phyloP scores from a whole-genome alignment of 2,797 vertebrate species.

The Otus scops region DNA sequence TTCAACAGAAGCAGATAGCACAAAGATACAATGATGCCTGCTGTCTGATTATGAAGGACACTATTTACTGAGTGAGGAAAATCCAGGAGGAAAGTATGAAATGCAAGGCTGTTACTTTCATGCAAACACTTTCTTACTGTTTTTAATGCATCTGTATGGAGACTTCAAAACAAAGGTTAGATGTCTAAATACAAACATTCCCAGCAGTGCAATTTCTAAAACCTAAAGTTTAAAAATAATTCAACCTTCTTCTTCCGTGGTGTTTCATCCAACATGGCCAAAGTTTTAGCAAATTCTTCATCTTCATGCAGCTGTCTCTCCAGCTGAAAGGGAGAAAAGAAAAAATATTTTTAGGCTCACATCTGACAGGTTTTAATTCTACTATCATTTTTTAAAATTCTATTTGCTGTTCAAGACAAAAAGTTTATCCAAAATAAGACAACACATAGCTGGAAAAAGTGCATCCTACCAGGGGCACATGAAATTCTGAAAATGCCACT shows the following conservation, averaged over 20 bases:
- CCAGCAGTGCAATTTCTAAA: background rate
- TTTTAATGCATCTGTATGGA: background rate
- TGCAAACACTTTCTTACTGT: background rate
- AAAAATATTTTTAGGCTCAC: background rate
- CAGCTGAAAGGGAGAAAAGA: slow-evolving; percentile 71
- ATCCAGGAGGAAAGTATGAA: background rate
- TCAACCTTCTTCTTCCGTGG: slow-evolving; percentile 88
- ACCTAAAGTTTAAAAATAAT: background rate
- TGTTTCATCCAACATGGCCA: slow-evolving; percentile 89
- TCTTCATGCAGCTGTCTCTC: slow-evolving; percentile 94
- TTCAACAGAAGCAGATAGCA: background rate
- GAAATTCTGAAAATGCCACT: background rate
- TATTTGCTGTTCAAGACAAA: background rate
- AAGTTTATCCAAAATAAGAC: background rate
- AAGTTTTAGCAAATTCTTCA: slow-evolving; percentile 91
- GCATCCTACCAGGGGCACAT: background rate
- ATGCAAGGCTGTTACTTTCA: background rate
- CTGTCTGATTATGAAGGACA: background rate
- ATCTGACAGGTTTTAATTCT: background rate
- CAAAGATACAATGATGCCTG: background rate
- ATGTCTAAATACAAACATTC: background rate
- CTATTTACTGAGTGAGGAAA: background rate
- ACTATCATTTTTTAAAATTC: background rate
- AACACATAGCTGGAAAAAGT: background rate
- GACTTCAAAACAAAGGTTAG: background rate